Evolutionary conservation across 2,113 vertebrate genomes (phyloP).

Genomic region (Corydoras maculifer): DNA sequence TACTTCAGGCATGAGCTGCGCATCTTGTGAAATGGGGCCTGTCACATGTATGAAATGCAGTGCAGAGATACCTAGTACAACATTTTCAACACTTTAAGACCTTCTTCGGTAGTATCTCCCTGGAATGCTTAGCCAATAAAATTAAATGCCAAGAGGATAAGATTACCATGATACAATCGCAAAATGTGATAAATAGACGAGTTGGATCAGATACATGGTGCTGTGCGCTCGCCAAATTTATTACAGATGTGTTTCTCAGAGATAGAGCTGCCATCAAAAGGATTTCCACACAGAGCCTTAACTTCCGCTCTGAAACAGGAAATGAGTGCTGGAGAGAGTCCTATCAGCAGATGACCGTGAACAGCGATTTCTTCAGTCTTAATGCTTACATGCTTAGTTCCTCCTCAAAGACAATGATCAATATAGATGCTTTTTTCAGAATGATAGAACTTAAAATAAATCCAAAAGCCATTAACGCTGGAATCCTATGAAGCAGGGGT

Average conservation of each 20-base stretch:
- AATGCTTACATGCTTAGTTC: constrained; percentile 10
- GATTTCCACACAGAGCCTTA: constrained; percentile 17
- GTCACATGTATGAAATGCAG: constrained; percentile 34
- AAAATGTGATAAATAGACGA: constrained; percentile 50
- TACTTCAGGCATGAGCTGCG: constrained; percentile 29
- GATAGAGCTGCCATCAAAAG: constrained; percentile 31
- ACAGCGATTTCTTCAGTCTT: constrained; percentile 13
- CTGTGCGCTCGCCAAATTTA: constrained; percentile 44
- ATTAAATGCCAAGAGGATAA: constrained; percentile 45
- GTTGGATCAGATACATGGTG: constrained; percentile 36
- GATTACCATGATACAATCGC: constrained; percentile 44
- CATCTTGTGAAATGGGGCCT: constrained; percentile 31
- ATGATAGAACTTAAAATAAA: constrained; percentile 11
- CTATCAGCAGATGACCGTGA: constrained; percentile 34
- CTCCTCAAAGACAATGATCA: constrained; percentile 7
- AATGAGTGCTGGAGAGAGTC: constrained; percentile 35
- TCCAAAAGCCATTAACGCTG: constrained; percentile 15
- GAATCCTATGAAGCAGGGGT: not conserved
- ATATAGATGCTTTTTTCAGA: constrained; percentile 18
- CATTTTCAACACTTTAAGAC: constrained; percentile 13
- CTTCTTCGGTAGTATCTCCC: constrained; percentile 34
- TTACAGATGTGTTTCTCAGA: constrained; percentile 42
- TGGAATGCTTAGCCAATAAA: constrained; percentile 42
- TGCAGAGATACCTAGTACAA: constrained; percentile 25
- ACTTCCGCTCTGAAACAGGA: constrained; percentile 38